Evolutionary conservation across 1,140 invertebrate genomes (phyloP).

Genomic region (Cepaea nemoralis): DNA sequence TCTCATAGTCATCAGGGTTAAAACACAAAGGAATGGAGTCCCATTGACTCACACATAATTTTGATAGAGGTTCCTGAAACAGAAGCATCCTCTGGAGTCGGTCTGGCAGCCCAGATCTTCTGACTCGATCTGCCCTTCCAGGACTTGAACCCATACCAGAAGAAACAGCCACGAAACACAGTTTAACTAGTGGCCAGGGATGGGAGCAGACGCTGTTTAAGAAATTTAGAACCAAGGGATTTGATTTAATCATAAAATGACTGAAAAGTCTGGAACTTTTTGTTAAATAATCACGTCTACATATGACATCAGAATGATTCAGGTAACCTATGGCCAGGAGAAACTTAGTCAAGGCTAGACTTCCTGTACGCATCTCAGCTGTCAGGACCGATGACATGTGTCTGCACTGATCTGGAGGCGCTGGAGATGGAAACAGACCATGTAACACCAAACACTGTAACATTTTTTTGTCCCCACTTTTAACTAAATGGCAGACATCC

Average conservation of each 20-base stretch:
- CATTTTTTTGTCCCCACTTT: background rate
- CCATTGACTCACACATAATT: background rate
- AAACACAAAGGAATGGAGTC: background rate
- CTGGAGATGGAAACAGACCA: background rate
- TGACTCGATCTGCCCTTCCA: background rate
- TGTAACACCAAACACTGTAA: background rate
- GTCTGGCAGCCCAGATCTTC: background rate
- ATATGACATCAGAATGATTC: background rate
- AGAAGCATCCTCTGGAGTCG: background rate
- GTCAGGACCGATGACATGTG: background rate
- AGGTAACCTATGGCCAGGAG: background rate
- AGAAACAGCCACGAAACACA: background rate
- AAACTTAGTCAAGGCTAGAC: background rate
- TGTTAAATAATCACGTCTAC: background rate
- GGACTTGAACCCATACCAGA: background rate
- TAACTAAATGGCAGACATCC: background rate
- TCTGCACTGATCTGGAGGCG: background rate
- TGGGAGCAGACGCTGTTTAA: background rate
- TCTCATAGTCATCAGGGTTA: constrained; percentile 4
- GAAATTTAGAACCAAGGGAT: background rate
- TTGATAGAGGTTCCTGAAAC: background rate
- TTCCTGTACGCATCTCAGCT: background rate
- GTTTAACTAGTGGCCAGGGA: constrained; percentile 17
- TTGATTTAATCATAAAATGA: background rate
- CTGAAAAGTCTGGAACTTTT: background rate